Evolutionary conservation across 2,888 invertebrate species (phyloP).

Genomic region (Platerodrilus igneus): DNA sequence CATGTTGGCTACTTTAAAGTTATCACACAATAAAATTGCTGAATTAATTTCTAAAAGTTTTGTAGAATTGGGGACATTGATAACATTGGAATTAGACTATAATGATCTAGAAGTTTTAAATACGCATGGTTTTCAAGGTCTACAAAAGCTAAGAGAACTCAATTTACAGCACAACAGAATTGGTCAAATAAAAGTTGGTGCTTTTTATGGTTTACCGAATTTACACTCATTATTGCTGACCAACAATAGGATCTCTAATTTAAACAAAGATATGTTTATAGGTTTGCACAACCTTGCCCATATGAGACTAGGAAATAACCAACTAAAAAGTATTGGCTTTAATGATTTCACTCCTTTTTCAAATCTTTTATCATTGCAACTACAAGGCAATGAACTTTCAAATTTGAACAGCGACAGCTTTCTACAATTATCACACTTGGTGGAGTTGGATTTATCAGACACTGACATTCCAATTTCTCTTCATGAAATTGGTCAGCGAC

Average conservation of each 20-base stretch:
- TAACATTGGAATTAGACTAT: no score
- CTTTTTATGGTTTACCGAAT: conserved; percentile 9
- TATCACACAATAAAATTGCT: conserved; percentile 4
- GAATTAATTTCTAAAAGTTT: conserved; percentile 1
- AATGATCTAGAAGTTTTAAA: conserved; percentile 5
- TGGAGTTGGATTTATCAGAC: not conserved
- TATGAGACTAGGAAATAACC: conserved; percentile 13
- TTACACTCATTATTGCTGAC: conserved; percentile 9
- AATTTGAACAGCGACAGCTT: conserved; percentile 6
- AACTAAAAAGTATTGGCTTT: not conserved
- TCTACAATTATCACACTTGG: not conserved
- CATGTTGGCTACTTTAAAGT: not conserved
- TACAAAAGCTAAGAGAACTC: conserved; percentile 7
- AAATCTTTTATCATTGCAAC: not conserved
- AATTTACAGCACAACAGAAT: conserved; percentile 12
- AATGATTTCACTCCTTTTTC: not conserved
- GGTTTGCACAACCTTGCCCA: conserved; percentile 11
- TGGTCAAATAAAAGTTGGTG: conserved; percentile 6
- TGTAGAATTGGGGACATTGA: not conserved
- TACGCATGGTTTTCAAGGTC: conserved; percentile 1
- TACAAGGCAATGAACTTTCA: conserved; percentile 4
- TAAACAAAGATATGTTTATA: conserved; percentile 1
- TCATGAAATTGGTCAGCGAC: not conserved
- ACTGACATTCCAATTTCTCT: conserved; percentile 3
- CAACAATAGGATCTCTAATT: conserved; percentile 8